phyloP scores from a whole-genome alignment of 1,140 invertebrate species.

The Ridgeia piscesae region DNA sequence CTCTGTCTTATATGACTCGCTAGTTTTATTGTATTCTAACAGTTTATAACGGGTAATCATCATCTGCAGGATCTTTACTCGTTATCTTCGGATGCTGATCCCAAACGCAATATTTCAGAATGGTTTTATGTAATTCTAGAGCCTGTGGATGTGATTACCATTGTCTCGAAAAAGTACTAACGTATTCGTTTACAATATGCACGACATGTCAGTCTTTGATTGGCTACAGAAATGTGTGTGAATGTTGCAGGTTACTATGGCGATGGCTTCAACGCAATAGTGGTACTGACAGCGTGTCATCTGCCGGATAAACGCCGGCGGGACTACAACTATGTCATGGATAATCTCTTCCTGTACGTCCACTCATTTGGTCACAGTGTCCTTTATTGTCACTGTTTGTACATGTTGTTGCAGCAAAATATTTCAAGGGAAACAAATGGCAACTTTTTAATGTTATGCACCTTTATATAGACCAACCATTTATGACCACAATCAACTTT shows the following conservation, averaged over 20 bases:
- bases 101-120: too few species aligned
- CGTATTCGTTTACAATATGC: neutral
- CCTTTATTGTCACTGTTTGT: neutral
- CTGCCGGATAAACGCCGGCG: constrained; percentile 76
- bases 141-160: neutral
- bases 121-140: too few species aligned
- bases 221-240: neutral
- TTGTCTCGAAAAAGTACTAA: neutral
- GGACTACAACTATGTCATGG: constrained; percentile 90
- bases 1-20: too few species aligned
- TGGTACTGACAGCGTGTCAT: constrained; percentile 85
- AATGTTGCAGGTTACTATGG: constrained; percentile 66
- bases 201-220: neutral
- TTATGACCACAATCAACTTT: too few species aligned
- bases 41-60: too few species aligned
- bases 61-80: too few species aligned
- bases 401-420: too few species aligned
- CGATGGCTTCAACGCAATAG: constrained; percentile 74
- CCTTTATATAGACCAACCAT: too few species aligned
- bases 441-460: too few species aligned
- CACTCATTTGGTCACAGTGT: neutral
- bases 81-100: too few species aligned
- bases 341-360: constrained; percentile 82
- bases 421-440: too few species aligned
- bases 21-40: too few species aligned